Evolutionary conservation across 2,113 vertebrate species (phyloP), one percentile per base, ranked within the genome.

Genomic region (Eclectus roratus): DNA sequence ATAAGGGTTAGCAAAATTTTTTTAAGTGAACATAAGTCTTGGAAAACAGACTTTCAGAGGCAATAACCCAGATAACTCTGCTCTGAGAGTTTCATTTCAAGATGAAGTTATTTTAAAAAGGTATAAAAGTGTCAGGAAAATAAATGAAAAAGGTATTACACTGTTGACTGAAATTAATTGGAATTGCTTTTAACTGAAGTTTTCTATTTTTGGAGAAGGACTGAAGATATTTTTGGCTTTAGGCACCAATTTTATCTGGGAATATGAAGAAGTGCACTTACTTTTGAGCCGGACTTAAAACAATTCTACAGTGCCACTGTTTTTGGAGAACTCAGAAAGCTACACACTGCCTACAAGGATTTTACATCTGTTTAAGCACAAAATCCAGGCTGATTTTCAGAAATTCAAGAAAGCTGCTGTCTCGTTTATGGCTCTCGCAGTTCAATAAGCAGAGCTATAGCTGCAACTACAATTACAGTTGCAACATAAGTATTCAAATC

Each of bases 401-500:
- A 27, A 52, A 55, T 24, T 52, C 68, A 27, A 14, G 29, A 27
- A 65, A 90, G 71, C 24, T 1, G 1, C 3, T 17, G 3, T 9
- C 77, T 58, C 31, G 11, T n/a, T 49, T 20, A 39, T 16, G 55
- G 27, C 6, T 60, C 64, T 53, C 31, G 53, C 83, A 70, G 39
- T 25, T 24, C 73, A 35, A 13, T 3, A 60, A 86, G 60, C 58
- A 85, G 73, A 79, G 29, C 60, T 78, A 33, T 13, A 43, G 35
- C 21, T 56, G 60, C 47, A 64, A 89, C 77, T 52, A 64, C 79
- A 91, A 70, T 24, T 37, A n/a, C 3, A 91, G 50, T 7, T 37
- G n/a, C 68, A 96, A 46, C 44, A 90, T 79, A 83, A 89, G 89
- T 72, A 85, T 86, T 92, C 89, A 80, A 85, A 92, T 91, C 66